Base-by-base conservation (phyloP, 2,113 vertebrate species). In the Garra rufa region DNA sequence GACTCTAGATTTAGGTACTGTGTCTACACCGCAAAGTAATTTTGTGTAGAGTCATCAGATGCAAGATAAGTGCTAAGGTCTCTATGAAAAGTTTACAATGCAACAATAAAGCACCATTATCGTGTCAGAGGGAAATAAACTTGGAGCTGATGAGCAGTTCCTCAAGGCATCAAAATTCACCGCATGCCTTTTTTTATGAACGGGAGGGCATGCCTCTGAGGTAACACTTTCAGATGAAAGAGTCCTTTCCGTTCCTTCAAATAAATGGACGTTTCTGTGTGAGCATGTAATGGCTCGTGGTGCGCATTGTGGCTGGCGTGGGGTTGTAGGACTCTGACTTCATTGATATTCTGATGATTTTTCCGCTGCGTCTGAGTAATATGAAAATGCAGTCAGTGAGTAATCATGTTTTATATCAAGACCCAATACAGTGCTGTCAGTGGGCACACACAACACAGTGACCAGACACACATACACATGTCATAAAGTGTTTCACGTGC, bases 311-410 rank as follows among this genome's bases (percentile, higher is more conserved):
- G 76, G 41, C 59, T 75, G 79, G 77, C 86, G 83, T 38, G 30
- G 57, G 79, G 52, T 73, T 83, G 46, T 67, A 48, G 38, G 69
- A 71, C 69, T 30, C 48, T 10, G 81, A 84, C 28, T 69, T 82
- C 63, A 78, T 83, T 87, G 85, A 90, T 79, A 90, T 90, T 82
- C 85, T 88, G 87, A 77, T 70, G 81, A 86, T 74, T 46, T 84
- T 80, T 48, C 19, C 81, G 80, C 76, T 9, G 67, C 82, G 89
- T 89, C 85, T 88, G 77, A 46, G 63, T 70, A 82, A 80, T 80
- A 67, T 80, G 69, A 85, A 87, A 91, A 63, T 76, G 76, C 34
- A 86, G 61, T 50, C 77, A 74, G 80, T n/a, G 43, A 30, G 50
- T 87, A 44, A 86, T 83, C 69, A 63, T 73, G 77, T 83, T 41